Base-by-base conservation (phyloP, 2,113 vertebrate species). In the Tragelaphus buxtoni region DNA sequence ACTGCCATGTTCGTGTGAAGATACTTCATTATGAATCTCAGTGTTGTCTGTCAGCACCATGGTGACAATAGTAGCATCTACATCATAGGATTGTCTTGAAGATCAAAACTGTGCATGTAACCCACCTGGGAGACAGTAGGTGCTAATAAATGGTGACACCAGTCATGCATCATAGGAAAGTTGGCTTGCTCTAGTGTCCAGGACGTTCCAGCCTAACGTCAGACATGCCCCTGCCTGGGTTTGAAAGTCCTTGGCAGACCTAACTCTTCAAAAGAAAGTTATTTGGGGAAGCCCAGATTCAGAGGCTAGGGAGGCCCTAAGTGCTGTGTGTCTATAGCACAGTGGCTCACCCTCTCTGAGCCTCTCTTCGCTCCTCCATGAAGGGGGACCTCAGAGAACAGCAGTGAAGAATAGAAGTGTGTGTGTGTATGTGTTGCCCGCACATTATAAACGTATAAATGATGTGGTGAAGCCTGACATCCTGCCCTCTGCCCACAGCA, bases 111-210 rank as follows among this genome's bases (percentile, higher is more conserved):
- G 6, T 83, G 47, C 11, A 0, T 28, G 60, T 80, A 72, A 39
- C 87, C 32, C 32, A 6, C 45, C 53, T 20, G 11, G 65, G 55
- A 74, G 45, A 32, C 42, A 80, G 56, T 45, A 14, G 51, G 51
- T 72, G 26, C 58, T 51, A 24, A 0, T 88, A 17, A 65, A 28
- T 76, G 45, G 2, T 47, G 56, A 20, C 18, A 11, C 39, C 2
- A 0, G 11, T 20, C 32, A 9, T 22, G 28, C 2, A 0, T 84
- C 63, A 1, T 7, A 53, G 51, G 11, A 35, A 81, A 32, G 0
- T 6, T 53, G 42, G 60, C 39, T 72, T 65, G 72, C 86, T 72
- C 91, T 69, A 22, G 76, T 6, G 28, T 51, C 7, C 47, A n/a
- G n/a, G 95, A 56, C 2, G 0, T n/a, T 58, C 56, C 26, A 95